phyloP scores from a whole-genome alignment of 2,888 invertebrate genomes.

The Lepidocyrtinus sp. region DNA sequence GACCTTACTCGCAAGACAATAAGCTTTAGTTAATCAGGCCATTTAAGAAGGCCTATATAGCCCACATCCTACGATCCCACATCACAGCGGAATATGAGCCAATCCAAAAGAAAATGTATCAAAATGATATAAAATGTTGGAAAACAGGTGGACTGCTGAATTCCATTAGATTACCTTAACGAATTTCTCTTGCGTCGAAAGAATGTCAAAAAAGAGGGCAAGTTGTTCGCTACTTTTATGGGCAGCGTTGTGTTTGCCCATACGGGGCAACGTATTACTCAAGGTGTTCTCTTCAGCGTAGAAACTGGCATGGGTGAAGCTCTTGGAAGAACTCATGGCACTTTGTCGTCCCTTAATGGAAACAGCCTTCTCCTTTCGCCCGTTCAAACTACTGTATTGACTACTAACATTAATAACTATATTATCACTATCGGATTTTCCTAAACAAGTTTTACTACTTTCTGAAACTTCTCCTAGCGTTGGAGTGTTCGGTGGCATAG shows the following conservation, averaged over 20 bases:
- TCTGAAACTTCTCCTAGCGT: slow-evolving; percentile 6
- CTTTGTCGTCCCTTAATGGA: slow-evolving; percentile 31
- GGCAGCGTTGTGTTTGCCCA: slow-evolving; percentile 78
- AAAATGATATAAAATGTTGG: background rate
- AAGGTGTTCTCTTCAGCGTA: slow-evolving; percentile 47
- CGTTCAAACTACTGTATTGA: slow-evolving; percentile 2
- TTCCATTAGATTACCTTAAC: slow-evolving; percentile 79
- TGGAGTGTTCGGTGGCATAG: background rate
- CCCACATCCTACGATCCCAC: background rate
- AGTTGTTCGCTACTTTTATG: slow-evolving; percentile 85
- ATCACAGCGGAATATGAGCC: too few relatives aligned
- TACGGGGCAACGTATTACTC: slow-evolving; percentile 64
- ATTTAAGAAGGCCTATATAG: background rate
- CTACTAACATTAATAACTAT: slow-evolving; percentile 20
- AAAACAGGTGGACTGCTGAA: background rate
- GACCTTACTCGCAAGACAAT: slow-evolving; percentile 11
- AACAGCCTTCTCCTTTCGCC: slow-evolving; percentile 23
- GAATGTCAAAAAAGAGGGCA: slow-evolving; percentile 84
- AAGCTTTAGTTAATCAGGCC: background rate
- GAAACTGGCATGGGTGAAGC: slow-evolving; percentile 62
- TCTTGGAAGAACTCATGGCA: slow-evolving; percentile 64
- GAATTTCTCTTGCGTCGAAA: slow-evolving; percentile 86
- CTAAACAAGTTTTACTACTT: slow-evolving; percentile 22
- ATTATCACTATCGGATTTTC: slow-evolving; percentile 21
- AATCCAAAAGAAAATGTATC: slow-evolving; percentile 39